Evolutionary conservation across 2,113 vertebrate species (phyloP).

Genomic region (Carettochelys insculpta): DNA sequence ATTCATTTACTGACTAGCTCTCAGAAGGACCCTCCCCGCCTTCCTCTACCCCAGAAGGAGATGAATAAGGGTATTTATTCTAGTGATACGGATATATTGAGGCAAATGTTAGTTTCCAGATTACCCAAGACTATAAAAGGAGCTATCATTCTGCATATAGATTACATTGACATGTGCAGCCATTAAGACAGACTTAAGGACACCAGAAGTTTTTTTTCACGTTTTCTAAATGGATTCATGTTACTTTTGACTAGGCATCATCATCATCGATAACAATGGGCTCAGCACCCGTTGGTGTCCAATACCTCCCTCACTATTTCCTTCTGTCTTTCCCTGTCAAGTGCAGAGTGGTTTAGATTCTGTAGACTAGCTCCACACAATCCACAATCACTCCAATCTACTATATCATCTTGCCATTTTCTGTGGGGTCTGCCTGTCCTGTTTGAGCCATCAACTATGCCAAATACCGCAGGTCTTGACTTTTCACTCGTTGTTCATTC

Average conservation of each 20-base stretch:
- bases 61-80: slow-evolving; percentile 31
- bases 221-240: slow-evolving; percentile 18
- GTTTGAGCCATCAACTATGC: too few species aligned
- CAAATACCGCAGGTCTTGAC: too few species aligned
- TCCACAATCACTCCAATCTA: too few species aligned
- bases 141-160: not conserved
- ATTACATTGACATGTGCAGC: slow-evolving; percentile 42
- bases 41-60: slow-evolving; percentile 27
- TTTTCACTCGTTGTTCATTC: too few species aligned
- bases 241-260: slow-evolving; percentile 45
- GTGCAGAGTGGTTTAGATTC: too few species aligned
- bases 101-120: not conserved
- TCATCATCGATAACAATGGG: too few species aligned
- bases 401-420: too few species aligned
- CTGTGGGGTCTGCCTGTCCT: too few species aligned
- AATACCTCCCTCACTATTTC: too few species aligned
- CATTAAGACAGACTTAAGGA: slow-evolving; percentile 44
- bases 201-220: slow-evolving; percentile 20
- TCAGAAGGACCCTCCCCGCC: slow-evolving; percentile 4
- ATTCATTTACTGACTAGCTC: not conserved
- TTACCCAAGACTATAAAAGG: not conserved
- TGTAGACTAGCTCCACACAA: too few species aligned
- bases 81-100: not conserved
- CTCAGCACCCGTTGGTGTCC: too few species aligned
- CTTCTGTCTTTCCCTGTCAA: too few species aligned